Base-by-base conservation (phyloP, 1,140 invertebrate genomes). In the Ephestia elutella region DNA sequence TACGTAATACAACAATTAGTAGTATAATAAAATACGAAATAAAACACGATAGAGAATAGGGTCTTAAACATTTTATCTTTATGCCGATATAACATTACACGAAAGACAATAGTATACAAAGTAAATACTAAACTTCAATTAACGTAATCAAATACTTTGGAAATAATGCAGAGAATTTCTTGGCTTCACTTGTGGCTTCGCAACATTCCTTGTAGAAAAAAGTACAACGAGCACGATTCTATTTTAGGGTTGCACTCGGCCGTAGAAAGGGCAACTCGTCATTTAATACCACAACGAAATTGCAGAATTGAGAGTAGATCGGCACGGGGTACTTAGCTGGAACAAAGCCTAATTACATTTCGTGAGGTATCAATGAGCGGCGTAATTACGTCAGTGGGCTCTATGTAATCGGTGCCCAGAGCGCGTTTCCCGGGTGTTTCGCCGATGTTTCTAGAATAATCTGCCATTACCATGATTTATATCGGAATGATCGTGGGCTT, bases 381-480 rank as follows among this genome's bases (percentile, higher is more conserved):
- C 62, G 74, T 79, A 82, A 86, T 86, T 82, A 83, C 79, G 73
- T 71, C 75, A 75, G 73, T 69, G 71, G 71, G 74, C 61, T 75
- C 69, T 73, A 70, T 78, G 71, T 80, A 82, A 84, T 86, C 71
- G 78, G 63, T 66, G 70, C 68, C 69, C 60, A 68, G 73, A 70
- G 80, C 72, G 70, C 73, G 71, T 81, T 86, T 82, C 79, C 73
- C 75, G 72, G 73, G 75, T 82, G 75, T 82, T 82, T 83, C 78
- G 71, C 71, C 70, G 75, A 75, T 74, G 75, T 74, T 75, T 76
- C 81, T 80, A 77, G 80, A 82, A 84, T 84, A 82, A 86, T 84
- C 70, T 84, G 79, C 80, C 77, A 86, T 86, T 86, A 86, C 71
- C 77, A 82, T 82, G 83, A 82, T 86, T 86, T 82, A 84, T 86